Evolutionary conservation across 2,113 vertebrate genomes (phyloP).

Genomic region (Halcyon senegalensis): DNA sequence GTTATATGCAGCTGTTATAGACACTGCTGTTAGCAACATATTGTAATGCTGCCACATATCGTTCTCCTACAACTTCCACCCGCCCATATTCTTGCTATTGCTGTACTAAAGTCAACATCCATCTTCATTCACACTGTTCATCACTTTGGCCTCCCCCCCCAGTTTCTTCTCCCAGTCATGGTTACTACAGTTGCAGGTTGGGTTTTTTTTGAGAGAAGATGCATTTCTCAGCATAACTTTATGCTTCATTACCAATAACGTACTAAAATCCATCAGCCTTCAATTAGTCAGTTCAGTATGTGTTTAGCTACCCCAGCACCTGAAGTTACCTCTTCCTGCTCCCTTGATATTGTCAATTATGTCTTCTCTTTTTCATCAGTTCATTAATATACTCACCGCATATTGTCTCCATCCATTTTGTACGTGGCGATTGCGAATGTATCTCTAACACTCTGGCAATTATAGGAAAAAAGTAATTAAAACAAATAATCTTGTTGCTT

Average conservation of each 20-base stretch:
- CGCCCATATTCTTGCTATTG: accelerated
- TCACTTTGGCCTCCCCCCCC: not conserved
- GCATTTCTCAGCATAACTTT: not conserved
- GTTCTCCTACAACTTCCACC: not conserved
- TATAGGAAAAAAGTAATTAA: not conserved
- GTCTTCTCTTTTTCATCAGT: not conserved
- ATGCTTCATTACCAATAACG: not conserved
- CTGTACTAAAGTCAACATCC: not conserved
- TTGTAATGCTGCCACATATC: not conserved
- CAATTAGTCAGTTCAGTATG: not conserved
- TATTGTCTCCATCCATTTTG: not conserved
- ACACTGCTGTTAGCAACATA: not conserved
- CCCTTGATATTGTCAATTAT: not conserved
- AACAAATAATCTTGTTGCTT: not conserved
- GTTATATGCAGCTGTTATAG: not conserved
- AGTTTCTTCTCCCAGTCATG: not conserved
- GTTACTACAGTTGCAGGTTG: not conserved
- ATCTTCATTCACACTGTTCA: not conserved
- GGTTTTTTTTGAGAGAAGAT: not conserved
- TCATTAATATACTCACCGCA: not conserved
- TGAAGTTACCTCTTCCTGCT: not conserved
- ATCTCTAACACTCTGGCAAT: not conserved
- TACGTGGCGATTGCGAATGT: not conserved
- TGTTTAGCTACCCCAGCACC: not conserved
- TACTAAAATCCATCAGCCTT: not conserved